phyloP scores from a whole-genome alignment of 1,140 invertebrate genomes.

The Drosophila melanogaster region Release_6_plus_ISO1_MT NT_033777.3:30404501-30405000 shows the following conservation, averaged over 20 bases:
- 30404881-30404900: constrained; percentile 22
- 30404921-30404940: constrained; percentile 13
- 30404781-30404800: constrained; percentile 46
- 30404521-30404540: too few relatives aligned
- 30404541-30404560: not conserved
- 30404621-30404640: constrained; percentile 82
- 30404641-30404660: constrained; percentile 53
- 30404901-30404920: not conserved
- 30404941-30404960: constrained; percentile 64
- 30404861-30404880: constrained; percentile 21
- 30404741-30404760: constrained; percentile 56
- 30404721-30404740: constrained; percentile 74
- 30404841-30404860: constrained; percentile 44
- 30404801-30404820: constrained; percentile 49
- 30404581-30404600: not conserved
- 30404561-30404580: constrained; percentile 9
- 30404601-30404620: constrained; percentile 51
- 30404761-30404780: constrained; percentile 8
- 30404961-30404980: constrained; percentile 69
- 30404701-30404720: constrained; percentile 49
- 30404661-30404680: not conserved
- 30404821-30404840: constrained; percentile 66
- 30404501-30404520: too few relatives aligned
- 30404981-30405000: constrained; percentile 75
- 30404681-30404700: constrained; percentile 50